These are phyloP conservation scores for Cyclargus thomasi DNA, from an alignment of 1,140 invertebrate species.

Conservation along the genomic window DNA sequence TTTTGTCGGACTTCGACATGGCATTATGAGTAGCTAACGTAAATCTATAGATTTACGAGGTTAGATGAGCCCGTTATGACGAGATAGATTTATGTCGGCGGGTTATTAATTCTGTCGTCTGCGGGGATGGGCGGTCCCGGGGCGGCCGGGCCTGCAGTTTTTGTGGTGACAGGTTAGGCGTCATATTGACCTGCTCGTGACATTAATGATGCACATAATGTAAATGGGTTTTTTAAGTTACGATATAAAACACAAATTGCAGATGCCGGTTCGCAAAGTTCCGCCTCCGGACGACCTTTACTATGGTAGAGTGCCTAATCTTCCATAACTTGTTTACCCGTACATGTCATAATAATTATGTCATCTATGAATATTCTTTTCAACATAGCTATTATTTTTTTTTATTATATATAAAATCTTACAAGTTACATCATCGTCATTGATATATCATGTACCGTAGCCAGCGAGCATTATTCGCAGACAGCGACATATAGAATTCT, in stretches of 20 bases:
- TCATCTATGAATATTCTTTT: not conserved
- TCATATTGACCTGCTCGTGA: conserved; percentile 12
- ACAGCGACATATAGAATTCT: no score
- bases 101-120: conserved; percentile 39
- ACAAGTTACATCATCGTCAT: no score
- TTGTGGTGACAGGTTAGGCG: conserved; percentile 27
- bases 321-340: no score
- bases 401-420: no score
- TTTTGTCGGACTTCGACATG: conserved; percentile 44
- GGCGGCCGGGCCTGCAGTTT: conserved; percentile 31
- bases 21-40: conserved; percentile 44
- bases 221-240: not conserved
- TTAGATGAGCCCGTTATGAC: conserved; percentile 55
- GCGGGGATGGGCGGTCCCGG: conserved; percentile 26
- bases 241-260: not conserved
- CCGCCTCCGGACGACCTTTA: not conserved
- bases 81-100: conserved; percentile 61
- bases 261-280: not conserved
- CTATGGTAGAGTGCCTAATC: no score
- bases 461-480: no score
- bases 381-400: no score
- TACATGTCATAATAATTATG: not conserved
- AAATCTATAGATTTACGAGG: conserved; percentile 59
- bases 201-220: conserved; percentile 5
- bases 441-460: no score